A percentile compares a stretch with the other conserved stretches of the same genome.
Evolutionary conservation across 2,888 invertebrate species (phyloP).

Genomic region (Pseudeuparius sepicola): DNA sequence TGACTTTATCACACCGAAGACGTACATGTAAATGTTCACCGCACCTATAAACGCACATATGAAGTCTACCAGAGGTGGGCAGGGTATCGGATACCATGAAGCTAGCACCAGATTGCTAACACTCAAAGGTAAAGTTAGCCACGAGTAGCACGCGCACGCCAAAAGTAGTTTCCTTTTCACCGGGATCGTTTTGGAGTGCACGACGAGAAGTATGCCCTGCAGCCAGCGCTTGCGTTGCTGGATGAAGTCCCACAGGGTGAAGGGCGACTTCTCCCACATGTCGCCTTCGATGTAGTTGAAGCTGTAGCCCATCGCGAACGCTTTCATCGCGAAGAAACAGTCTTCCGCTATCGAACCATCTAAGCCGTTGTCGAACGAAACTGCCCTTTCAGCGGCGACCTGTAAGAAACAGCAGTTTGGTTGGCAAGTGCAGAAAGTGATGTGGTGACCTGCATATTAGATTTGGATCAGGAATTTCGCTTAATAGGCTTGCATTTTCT

Average conservation of each 20-base stretch:
- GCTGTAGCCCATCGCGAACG: slow-evolving; percentile 78
- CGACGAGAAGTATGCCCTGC: slow-evolving; percentile 81
- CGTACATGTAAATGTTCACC: slow-evolving; percentile 94
- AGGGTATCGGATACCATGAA: slow-evolving; percentile 72
- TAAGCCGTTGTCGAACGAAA: slow-evolving; percentile 91
- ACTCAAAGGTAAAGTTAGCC: slow-evolving; percentile 77
- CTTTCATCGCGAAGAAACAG: slow-evolving; percentile 94
- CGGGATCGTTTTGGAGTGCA: slow-evolving; percentile 78
- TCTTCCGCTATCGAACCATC: slow-evolving; percentile 98
- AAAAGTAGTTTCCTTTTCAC: slow-evolving; percentile 57
- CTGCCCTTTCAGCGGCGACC: slow-evolving; percentile 80
- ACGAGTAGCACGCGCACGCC: slow-evolving; percentile 85
- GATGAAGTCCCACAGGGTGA: slow-evolving; percentile 88
- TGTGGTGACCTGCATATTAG: too few species aligned
- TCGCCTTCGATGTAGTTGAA: slow-evolving; percentile 97
- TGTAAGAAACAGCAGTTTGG: slow-evolving; percentile 44
- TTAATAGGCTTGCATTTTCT: too few species aligned
- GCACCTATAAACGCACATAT: slow-evolving; percentile 86
- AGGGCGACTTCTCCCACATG: slow-evolving; percentile 98
- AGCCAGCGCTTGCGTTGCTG: slow-evolving; percentile 96
- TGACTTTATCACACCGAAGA: slow-evolving; percentile 94
- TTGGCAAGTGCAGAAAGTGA: too few species aligned
- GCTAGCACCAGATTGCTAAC: slow-evolving; percentile 45
- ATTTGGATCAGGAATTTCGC: too few species aligned
- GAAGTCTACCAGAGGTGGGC: slow-evolving; percentile 73